Conservation (phyloP, 2,888 invertebrate species). For the Embidobia sp. region DNA sequence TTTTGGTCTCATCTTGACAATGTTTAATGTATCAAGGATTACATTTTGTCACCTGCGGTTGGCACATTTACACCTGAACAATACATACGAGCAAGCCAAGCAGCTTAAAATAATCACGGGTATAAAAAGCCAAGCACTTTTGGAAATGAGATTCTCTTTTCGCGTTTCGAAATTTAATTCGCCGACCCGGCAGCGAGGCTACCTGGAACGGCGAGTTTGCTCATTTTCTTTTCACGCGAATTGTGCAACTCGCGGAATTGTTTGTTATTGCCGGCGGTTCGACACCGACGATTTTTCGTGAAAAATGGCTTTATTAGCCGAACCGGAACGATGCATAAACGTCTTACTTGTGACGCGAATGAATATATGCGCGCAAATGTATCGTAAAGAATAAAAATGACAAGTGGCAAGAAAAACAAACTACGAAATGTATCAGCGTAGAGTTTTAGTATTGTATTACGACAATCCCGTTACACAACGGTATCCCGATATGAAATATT, state of each 20-base stretch:
- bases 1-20: constrained; percentile 10
- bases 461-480: constrained; percentile 54
- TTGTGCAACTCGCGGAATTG: not conserved
- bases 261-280: constrained; percentile 12
- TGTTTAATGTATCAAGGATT: constrained; percentile 33
- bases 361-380: constrained; percentile 27
- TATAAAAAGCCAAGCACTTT: constrained; percentile 17
- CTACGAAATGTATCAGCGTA: constrained; percentile 46
- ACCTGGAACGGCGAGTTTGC: no score
- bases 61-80: constrained; percentile 32
- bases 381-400: constrained; percentile 45
- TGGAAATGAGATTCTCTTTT: constrained; percentile 18
- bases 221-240: constrained; percentile 1
- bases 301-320: constrained; percentile 38
- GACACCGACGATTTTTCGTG: constrained; percentile 10
- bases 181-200: no score
- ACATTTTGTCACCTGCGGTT: constrained; percentile 31
- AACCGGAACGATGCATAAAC: constrained; percentile 29
- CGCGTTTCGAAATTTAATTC: no score
- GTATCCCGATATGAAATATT: constrained; percentile 50
- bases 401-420: constrained; percentile 46
- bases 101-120: constrained; percentile 31
- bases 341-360: constrained; percentile 14
- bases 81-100: constrained; percentile 20
- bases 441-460: constrained; percentile 46